Evolutionary conservation across 2,113 vertebrate species (phyloP).

Genomic region (Pelecanoides urinatrix): DNA sequence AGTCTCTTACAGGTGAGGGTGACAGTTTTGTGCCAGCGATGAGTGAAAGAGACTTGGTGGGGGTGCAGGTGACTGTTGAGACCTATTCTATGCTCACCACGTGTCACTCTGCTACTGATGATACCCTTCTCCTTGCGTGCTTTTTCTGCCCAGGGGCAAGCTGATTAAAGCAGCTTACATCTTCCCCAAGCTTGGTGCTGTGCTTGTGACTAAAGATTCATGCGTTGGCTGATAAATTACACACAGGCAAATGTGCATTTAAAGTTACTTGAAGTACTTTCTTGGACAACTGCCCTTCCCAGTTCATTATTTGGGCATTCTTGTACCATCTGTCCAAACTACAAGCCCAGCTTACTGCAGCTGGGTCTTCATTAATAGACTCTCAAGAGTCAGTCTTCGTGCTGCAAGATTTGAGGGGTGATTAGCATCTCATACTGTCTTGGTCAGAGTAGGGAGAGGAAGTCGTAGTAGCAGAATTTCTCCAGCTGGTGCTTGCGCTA

Average conservation of each 20-base stretch:
- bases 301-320: slow-evolving; percentile 17
- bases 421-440: neutral
- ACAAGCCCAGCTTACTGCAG: neutral
- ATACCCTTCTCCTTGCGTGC: neutral
- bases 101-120: neutral
- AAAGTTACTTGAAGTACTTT: slow-evolving; percentile 18
- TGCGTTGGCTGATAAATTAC: neutral
- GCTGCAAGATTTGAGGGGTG: neutral
- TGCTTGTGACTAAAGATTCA: neutral
- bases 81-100: neutral
- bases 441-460: neutral
- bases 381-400: neutral
- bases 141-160: neutral
- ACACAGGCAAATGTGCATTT: neutral
- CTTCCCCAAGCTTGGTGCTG: neutral
- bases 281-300: slow-evolving; percentile 32
- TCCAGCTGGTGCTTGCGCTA: neutral
- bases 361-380: slow-evolving; percentile 15
- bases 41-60: neutral
- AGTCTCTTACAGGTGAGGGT: slow-evolving; percentile 5
- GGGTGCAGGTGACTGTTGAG: neutral
- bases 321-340: slow-evolving; percentile 8
- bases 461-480: neutral
- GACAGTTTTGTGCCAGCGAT: neutral
- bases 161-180: neutral